These are phyloP conservation scores for Rhodinocichla rosea DNA, from an alignment of 2,113 vertebrate species.

Conservation along the genomic window DNA sequence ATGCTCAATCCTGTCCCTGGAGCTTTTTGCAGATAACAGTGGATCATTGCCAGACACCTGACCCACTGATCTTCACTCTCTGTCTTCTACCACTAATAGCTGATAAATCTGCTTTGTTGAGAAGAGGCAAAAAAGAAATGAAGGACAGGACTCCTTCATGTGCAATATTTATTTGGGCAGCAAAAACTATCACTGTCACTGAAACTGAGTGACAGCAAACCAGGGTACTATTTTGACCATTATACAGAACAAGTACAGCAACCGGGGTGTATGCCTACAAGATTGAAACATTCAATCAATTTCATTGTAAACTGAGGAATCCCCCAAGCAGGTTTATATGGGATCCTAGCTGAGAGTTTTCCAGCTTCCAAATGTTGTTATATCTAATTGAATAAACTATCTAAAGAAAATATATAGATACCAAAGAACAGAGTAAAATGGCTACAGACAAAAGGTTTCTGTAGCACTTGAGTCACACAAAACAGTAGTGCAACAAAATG, in stretches of 20 bases:
- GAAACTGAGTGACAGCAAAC: not conserved
- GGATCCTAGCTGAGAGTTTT: not conserved
- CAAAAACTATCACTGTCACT: not conserved
- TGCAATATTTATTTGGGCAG: conserved; percentile 11
- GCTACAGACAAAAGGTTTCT: not conserved
- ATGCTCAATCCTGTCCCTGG: not conserved
- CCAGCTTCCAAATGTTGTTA: not conserved
- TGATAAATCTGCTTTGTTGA: not conserved
- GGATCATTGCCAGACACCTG: not conserved
- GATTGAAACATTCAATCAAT: not conserved
- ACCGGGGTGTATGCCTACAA: not conserved
- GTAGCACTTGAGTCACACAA: not conserved
- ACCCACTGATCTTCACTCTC: not conserved
- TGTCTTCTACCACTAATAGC: not conserved
- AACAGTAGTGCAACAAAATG: not conserved
- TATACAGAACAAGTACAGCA: not conserved
- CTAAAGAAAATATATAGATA: not conserved
- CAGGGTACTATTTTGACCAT: not conserved
- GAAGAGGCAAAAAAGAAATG: not conserved
- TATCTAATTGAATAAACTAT: not conserved
- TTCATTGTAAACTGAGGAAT: not conserved
- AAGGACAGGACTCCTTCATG: not conserved
- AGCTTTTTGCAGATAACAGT: not conserved
- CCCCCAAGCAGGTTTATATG: not conserved
- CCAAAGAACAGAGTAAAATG: not conserved